Conservation (phyloP, 2,113 vertebrate species). For the Zosterops lateralis region DNA sequence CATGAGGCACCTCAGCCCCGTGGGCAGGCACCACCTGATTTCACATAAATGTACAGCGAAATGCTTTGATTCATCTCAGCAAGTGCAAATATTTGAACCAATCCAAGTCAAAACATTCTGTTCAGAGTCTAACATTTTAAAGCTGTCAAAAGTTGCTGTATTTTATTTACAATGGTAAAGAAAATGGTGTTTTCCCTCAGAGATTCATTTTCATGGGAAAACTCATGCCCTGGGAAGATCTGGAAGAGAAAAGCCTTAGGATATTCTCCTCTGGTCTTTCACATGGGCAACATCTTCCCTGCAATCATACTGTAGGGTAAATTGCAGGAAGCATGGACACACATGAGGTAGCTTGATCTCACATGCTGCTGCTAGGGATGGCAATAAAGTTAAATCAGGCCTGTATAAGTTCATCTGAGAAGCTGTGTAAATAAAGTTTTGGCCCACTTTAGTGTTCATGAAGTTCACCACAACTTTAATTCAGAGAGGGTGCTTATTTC, state of each 20-base stretch:
- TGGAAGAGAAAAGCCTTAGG: background rate
- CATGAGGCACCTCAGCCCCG: background rate
- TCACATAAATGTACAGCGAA: background rate
- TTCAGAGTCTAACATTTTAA: background rate
- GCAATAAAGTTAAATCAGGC: background rate
- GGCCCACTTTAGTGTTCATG: background rate
- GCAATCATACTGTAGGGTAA: background rate
- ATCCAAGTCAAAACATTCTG: constrained; percentile 31
- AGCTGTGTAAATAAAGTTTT: background rate
- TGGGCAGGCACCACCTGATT: background rate
- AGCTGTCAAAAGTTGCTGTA: background rate
- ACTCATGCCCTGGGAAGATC: background rate
- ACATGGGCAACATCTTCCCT: background rate
- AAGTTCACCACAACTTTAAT: background rate
- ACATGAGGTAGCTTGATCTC: background rate
- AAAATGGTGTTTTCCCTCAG: background rate
- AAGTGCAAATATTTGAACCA: constrained; percentile 19
- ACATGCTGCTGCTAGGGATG: background rate
- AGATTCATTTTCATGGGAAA: background rate
- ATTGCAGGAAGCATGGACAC: background rate
- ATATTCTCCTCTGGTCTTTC: background rate
- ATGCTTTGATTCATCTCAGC: constrained; percentile 14
- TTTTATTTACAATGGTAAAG: background rate
- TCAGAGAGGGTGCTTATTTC: background rate
- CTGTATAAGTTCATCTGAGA: background rate